Evolutionary conservation across 1,140 invertebrate genomes (phyloP), one percentile per base, ranked within the genome.

Genomic region (Lordiphosa mommai): DNA sequence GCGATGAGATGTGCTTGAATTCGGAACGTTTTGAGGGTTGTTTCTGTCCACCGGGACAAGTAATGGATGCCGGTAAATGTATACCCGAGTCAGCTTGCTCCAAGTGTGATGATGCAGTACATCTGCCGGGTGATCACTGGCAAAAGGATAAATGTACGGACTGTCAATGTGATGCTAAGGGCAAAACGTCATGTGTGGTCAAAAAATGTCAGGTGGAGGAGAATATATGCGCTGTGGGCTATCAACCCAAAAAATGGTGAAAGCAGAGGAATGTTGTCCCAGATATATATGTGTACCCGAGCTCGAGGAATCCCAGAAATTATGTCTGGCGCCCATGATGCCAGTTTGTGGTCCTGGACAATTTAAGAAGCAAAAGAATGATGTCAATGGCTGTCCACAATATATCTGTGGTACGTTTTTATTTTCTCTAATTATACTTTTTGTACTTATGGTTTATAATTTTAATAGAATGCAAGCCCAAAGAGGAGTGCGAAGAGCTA

Each of bases 21-120:
- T 29, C 88, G 87, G 47, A 88, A 88, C 4, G 90, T 90, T 17
- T 82, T 23, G 96, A 97, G 82, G 95, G 95, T 4, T 98, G 96
- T 88, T 95, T 94, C 91, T 98, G 96, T 90, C 93, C 94, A 1
- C 76, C 91, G 36, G 92, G 92, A 44, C 91, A 93, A 82, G 92
- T 95, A 27, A 70, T 89, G 60, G 82, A 89, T 12, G 88, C 84
- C 29, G 85, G 74, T 4, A 89, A 89, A 27, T 91, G 90, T 58
- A 59, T 91, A 9, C 48, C 56, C 0, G 87, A 88, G 23, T 61
- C 67, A 3, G 64, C 85, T 17, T 89, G 88, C 36, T 57, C 63
- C 1, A 77, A 87, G 38, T 88, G 88, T 38, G 88, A 88, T 47
- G 87, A 89, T 40, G 69, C 69, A 9, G 61, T 89, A 8, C 90